Evolutionary conservation across 2,113 vertebrate genomes (phyloP).

Genomic region (Castor canadensis): DNA sequence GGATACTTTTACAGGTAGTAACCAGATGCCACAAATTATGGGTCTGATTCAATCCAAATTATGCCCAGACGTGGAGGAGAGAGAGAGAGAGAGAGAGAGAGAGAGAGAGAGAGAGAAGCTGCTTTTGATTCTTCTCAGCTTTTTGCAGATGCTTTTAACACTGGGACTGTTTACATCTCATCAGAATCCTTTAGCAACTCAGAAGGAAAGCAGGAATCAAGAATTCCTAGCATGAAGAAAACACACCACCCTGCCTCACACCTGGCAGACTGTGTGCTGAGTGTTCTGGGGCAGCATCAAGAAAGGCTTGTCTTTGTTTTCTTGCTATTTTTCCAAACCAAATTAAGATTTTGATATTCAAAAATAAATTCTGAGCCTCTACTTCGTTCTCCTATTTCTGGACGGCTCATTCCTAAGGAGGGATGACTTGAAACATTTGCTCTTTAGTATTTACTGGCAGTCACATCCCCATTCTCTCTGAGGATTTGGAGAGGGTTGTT

Average conservation of each 20-base stretch:
- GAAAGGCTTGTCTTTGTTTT: neutral
- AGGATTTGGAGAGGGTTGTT: neutral
- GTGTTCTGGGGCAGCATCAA: neutral
- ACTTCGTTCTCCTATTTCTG: neutral
- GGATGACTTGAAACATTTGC: constrained; percentile 24
- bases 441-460: neutral
- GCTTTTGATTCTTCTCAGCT: constrained; percentile 45
- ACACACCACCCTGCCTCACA: neutral
- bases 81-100: rapidly evolving
- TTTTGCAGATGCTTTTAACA: constrained; percentile 21
- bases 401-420: constrained; percentile 31
- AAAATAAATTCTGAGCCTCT: constrained; percentile 2
- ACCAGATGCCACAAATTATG: constrained; percentile 56
- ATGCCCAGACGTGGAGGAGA: neutral
- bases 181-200: neutral
- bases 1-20: constrained; percentile 44
- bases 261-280: neutral
- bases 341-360: constrained; percentile 51
- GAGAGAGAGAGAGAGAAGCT: rapidly evolving
- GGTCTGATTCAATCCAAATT: constrained; percentile 58
- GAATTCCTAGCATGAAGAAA: neutral
- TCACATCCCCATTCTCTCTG: neutral
- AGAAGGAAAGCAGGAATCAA: neutral
- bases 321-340: neutral
- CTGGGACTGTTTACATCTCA: constrained; percentile 15